Conservation (phyloP, 2,888 invertebrate species). For the Melitaea athalia region DNA sequence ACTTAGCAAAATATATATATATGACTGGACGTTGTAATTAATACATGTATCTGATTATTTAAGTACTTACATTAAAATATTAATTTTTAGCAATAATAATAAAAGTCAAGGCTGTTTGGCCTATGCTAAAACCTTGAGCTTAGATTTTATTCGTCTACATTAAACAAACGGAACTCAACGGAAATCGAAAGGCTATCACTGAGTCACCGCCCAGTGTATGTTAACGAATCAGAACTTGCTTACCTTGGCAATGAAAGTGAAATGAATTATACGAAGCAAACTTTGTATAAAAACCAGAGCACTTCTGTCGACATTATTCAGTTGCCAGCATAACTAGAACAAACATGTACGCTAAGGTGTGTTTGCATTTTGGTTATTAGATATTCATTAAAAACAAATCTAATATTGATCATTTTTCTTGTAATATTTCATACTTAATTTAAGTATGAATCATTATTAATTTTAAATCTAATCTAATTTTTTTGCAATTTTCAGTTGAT, state of each 20-base stretch:
- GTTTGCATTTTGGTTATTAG: conserved; percentile 4
- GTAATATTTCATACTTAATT: conserved; percentile 15
- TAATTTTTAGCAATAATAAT: conserved; percentile 6
- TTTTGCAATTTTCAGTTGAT: conserved; percentile 64
- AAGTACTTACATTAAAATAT: neutral
- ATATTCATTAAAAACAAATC: neutral
- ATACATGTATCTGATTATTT: neutral
- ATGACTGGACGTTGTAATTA: neutral
- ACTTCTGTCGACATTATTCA: conserved; percentile 74
- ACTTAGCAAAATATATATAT: neutral
- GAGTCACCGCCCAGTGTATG: conserved; percentile 65
- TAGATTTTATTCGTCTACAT: neutral
- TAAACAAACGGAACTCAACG: conserved; percentile 31
- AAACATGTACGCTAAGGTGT: conserved; percentile 73
- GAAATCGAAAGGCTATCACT: conserved; percentile 75
- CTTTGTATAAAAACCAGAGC: conserved; percentile 77
- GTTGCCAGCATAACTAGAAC: conserved; percentile 75
- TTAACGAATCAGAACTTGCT: conserved; percentile 52
- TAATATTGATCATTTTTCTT: neutral
- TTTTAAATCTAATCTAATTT: neutral
- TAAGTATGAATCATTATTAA: neutral
- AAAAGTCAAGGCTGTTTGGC: conserved; percentile 12
- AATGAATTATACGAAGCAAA: conserved; percentile 61
- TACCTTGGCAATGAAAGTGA: conserved; percentile 81
- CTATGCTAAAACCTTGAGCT: conserved; percentile 9